These are phyloP conservation scores for Panthera tigris DNA, from an alignment of 2,113 vertebrate genomes.

Conservation along the genomic window DNA sequence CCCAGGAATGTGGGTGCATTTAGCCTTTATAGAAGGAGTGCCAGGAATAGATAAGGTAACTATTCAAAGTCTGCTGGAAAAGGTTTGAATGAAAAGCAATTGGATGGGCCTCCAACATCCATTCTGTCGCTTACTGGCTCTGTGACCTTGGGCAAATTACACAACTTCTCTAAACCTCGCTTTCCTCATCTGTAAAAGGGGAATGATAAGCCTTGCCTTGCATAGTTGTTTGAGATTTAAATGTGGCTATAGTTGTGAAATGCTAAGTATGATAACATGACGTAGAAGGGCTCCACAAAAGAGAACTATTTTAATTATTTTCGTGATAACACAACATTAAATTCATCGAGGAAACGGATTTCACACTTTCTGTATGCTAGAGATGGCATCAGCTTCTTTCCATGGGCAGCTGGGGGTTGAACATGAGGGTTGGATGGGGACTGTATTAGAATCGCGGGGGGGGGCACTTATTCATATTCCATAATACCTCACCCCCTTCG, in stretches of 20 bases:
- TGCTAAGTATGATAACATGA: neutral
- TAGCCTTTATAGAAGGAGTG: neutral
- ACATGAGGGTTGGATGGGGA: rapidly evolving
- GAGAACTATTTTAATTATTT: neutral
- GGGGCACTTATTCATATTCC: neutral
- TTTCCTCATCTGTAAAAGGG: neutral
- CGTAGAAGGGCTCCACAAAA: neutral
- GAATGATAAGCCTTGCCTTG: neutral
- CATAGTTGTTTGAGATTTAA: neutral
- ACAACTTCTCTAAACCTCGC: neutral
- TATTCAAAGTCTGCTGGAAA: neutral
- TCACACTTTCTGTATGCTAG: neutral
- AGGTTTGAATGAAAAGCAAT: neutral
- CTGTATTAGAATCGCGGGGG: neutral
- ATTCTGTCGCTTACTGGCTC: neutral
- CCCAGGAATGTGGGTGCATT: neutral
- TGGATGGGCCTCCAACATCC: neutral
- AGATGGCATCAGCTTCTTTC: neutral
- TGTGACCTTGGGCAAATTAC: neutral
- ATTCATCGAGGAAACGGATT: neutral
- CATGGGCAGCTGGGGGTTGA: neutral
- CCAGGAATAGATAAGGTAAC: neutral
- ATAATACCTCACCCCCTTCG: neutral
- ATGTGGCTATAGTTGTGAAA: neutral
- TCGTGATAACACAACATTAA: neutral